A percentile compares a stretch with the other conserved stretches of the same genome.
Conservation (phyloP, 64 coral and sea anemone genomes). For the Porites lutea region DNA sequence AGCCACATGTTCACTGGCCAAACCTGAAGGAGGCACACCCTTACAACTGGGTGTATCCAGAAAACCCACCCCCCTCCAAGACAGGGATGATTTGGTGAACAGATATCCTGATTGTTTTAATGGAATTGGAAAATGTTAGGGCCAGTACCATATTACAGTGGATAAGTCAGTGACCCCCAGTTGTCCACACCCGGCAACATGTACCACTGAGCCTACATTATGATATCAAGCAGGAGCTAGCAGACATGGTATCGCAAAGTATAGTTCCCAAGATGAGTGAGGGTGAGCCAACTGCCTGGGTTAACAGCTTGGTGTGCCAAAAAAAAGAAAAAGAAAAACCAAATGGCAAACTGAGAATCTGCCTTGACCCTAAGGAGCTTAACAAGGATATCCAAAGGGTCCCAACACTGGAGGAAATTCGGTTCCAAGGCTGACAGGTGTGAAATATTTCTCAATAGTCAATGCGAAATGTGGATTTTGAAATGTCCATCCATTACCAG, state of each 20-base stretch:
- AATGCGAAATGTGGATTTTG: constrained; percentile 48
- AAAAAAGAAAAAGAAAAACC: constrained; percentile 15
- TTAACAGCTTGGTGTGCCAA: constrained; percentile 76
- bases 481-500: constrained; percentile 71
- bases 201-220: constrained; percentile 48
- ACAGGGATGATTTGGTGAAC: not conserved
- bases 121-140: constrained; percentile 14
- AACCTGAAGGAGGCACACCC: not conserved
- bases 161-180: constrained; percentile 39
- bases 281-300: constrained; percentile 69
- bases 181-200: constrained; percentile 27
- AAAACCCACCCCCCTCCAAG: not conserved
- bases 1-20: no score
- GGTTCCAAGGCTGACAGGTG: constrained; percentile 47
- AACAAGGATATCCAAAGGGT: constrained; percentile 9
- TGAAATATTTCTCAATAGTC: constrained; percentile 68
- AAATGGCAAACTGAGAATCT: constrained; percentile 46
- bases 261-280: constrained; percentile 56
- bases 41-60: no score
- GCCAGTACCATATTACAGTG: not conserved
- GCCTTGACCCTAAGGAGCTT: constrained; percentile 73
- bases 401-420: constrained; percentile 29
- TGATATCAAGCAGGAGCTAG: constrained; percentile 27
- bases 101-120: not conserved
- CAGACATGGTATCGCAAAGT: constrained; percentile 13